Evolutionary conservation across 2,797 vertebrate genomes (phyloP).

Genomic region (Triplophysa bombifrons): DNA sequence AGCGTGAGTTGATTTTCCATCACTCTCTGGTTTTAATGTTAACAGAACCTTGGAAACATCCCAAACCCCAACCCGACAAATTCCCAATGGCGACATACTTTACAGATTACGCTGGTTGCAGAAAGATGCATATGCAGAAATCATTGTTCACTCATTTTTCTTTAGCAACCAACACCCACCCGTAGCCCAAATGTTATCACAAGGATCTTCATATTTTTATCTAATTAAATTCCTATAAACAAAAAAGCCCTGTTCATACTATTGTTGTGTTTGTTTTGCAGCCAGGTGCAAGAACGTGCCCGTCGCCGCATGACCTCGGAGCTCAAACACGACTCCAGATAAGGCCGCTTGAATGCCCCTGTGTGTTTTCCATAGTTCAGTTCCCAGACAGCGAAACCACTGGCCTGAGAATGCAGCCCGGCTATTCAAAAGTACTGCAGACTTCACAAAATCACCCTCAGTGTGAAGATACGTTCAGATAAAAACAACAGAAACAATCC

Average conservation of each 20-base stretch:
- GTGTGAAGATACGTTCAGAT: constrained; percentile 13
- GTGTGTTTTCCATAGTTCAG: constrained; percentile 36
- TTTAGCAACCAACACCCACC: neutral
- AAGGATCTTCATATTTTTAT: neutral
- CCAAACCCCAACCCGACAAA: constrained; percentile 1
- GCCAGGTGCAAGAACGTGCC: constrained; percentile 7
- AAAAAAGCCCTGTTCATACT: neutral
- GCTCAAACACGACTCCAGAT: constrained; percentile 41
- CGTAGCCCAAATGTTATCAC: neutral
- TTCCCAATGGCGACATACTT: constrained; percentile 15
- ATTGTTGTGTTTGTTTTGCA: constrained; percentile 25
- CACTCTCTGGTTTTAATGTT: constrained; percentile 18
- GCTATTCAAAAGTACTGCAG: constrained; percentile 22
- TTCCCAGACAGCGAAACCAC: constrained; percentile 34
- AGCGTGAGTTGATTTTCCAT: constrained; percentile 4
- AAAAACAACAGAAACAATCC: constrained; percentile 21
- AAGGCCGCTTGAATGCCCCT: constrained; percentile 19
- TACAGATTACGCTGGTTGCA: constrained; percentile 16
- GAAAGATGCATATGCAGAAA: neutral
- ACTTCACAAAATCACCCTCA: constrained; percentile 14
- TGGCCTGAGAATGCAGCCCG: constrained; percentile 36
- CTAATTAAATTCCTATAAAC: neutral
- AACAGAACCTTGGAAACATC: constrained; percentile 24
- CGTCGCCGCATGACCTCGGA: neutral
- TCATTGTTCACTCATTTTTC: neutral